Evolutionary conservation across 92 coral and sea anemone genomes (phyloP).

Genomic region (Porites rus): DNA sequence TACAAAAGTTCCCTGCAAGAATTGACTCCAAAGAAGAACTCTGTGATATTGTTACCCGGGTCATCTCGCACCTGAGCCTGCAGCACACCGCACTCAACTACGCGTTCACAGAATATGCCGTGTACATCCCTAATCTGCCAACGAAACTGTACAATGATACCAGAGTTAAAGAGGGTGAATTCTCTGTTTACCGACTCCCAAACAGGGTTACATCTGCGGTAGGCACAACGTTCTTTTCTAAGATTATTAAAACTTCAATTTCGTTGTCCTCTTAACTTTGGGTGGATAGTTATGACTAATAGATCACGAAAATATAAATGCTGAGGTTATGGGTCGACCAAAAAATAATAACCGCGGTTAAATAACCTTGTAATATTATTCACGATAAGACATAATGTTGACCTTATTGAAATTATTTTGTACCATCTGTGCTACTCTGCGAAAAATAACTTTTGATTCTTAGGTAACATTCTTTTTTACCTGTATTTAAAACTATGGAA

Average conservation of each 20-base stretch:
- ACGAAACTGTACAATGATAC: slow-evolving; percentile 70
- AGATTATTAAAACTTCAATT: not conserved
- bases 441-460: too few species aligned
- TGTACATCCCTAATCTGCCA: slow-evolving; percentile 59
- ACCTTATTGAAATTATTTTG: too few species aligned
- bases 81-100: slow-evolving; percentile 61
- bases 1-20: slow-evolving; percentile 48
- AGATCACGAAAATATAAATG: too few species aligned
- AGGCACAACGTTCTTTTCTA: not conserved
- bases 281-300: too few species aligned
- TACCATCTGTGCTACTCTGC: too few species aligned
- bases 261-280: too few species aligned
- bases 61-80: slow-evolving; percentile 35
- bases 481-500: too few species aligned
- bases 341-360: too few species aligned
- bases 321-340: too few species aligned
- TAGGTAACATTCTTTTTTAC: too few species aligned
- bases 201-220: slow-evolving; percentile 51
- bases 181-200: slow-evolving; percentile 36
- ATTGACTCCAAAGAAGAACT: slow-evolving; percentile 14
- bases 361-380: too few species aligned
- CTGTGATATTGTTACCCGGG: slow-evolving; percentile 41
- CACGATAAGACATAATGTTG: too few species aligned
- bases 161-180: slow-evolving; percentile 47
- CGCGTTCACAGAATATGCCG: slow-evolving; percentile 34